phyloP scores from a whole-genome alignment of 2,797 vertebrate genomes.

The Sebastiscus albofasciatus region DNA sequence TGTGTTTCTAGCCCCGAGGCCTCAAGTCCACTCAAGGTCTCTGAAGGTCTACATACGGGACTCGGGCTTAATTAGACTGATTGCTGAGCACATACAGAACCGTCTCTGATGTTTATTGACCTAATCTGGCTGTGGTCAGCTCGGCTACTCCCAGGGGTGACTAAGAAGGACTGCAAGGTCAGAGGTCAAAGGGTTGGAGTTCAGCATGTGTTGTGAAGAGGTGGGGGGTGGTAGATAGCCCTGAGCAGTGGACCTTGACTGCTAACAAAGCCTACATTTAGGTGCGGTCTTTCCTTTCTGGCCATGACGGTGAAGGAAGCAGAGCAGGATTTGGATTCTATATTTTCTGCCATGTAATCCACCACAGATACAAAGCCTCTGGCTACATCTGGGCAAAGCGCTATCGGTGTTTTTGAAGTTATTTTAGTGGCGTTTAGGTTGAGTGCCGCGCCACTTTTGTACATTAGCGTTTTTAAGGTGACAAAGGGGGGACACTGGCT shows the following conservation, averaged over 20 bases:
- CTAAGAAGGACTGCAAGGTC: constrained; percentile 48
- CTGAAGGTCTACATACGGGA: constrained; percentile 6
- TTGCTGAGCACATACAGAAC: constrained; percentile 37
- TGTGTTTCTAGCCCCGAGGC: not conserved
- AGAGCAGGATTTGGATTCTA: not conserved
- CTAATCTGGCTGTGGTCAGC: constrained; percentile 43
- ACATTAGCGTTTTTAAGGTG: constrained; percentile 46
- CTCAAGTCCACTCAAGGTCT: constrained; percentile 7
- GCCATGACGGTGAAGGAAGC: not conserved
- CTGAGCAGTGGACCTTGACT: constrained; percentile 49
- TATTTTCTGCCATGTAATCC: not conserved
- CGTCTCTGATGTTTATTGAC: constrained; percentile 63
- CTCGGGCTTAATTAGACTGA: constrained; percentile 52
- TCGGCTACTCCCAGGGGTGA: constrained; percentile 31
- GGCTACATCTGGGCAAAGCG: not conserved
- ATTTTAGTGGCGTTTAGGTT: not conserved
- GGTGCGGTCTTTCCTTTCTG: not conserved
- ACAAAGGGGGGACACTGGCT: constrained; percentile 47
- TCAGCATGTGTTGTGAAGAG: not conserved
- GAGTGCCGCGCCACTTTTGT: not conserved
- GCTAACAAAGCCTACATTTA: constrained; percentile 50
- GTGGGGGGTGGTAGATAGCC: constrained; percentile 17
- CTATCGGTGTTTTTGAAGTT: not conserved
- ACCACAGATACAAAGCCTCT: not conserved
- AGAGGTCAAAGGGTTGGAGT: constrained; percentile 51